A percentile compares a stretch with the other conserved stretches of the same genome.
phyloP scores from a whole-genome alignment of 2,113 vertebrate species.

The Melanocharis versteri region DNA sequence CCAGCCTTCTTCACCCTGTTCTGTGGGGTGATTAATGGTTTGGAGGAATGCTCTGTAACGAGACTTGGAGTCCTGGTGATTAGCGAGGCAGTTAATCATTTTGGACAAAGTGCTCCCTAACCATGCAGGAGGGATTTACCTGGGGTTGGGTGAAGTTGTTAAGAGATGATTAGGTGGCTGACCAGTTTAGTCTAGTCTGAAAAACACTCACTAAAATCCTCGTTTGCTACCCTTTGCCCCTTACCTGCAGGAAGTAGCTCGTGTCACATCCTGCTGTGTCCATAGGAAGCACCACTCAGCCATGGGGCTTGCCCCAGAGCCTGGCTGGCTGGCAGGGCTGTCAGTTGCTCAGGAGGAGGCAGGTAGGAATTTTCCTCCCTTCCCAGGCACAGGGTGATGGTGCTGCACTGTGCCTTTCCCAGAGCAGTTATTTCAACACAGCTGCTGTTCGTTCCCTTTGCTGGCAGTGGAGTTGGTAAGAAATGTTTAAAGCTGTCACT shows the following conservation, averaged over 20 bases:
- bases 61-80: background rate
- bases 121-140: background rate
- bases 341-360: background rate
- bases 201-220: background rate
- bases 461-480: background rate
- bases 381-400: background rate
- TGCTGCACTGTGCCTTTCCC: background rate
- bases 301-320: background rate
- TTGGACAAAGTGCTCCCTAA: background rate
- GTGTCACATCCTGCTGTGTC: fast-evolving
- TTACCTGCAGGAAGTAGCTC: background rate
- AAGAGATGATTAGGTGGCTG: background rate
- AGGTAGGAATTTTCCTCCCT: background rate
- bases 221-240: background rate
- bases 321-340: background rate
- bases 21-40: background rate
- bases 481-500: background rate
- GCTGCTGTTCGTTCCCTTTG: background rate
- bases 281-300: background rate
- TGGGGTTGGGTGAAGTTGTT: background rate
- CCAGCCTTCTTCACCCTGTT: fast-evolving
- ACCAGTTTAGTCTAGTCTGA: background rate
- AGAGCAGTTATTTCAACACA: background rate
- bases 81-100: background rate
- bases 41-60: background rate